A percentile compares a stretch with the other conserved stretches of the same genome.
phyloP scores from a whole-genome alignment of 2,797 vertebrate species.

The Sebastes matsubarae region DNA sequence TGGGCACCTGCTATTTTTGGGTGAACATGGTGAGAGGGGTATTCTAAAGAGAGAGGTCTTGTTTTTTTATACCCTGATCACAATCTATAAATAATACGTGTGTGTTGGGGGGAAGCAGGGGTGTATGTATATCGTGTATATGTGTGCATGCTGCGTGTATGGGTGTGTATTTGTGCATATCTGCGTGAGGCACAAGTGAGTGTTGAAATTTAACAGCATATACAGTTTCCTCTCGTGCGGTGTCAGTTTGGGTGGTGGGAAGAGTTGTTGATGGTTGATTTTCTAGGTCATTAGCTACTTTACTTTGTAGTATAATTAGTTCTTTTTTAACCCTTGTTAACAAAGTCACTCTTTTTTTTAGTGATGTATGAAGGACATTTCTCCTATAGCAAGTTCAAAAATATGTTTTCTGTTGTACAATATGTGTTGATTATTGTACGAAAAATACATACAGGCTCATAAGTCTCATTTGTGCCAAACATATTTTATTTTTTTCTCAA shows the following conservation, averaged over 20 bases:
- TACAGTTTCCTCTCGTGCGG: constrained; percentile 46
- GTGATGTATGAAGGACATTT: not conserved
- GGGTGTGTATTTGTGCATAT: constrained; percentile 52
- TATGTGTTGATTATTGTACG: not conserved
- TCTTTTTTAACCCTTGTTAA: not conserved
- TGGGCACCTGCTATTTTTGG: constrained; percentile 79
- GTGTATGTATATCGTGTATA: constrained; percentile 52
- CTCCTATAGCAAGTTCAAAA: not conserved
- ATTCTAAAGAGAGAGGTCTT: constrained; percentile 71
- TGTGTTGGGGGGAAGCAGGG: constrained; percentile 4
- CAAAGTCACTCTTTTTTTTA: not conserved
- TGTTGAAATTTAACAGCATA: constrained; percentile 71
- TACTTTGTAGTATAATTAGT: not conserved
- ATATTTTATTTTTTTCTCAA: not conserved
- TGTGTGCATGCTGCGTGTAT: constrained; percentile 39
- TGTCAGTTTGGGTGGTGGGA: constrained; percentile 36
- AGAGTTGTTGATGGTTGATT: constrained; percentile 49
- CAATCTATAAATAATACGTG: constrained; percentile 86
- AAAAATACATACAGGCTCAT: not conserved
- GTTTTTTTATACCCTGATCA: constrained; percentile 78
- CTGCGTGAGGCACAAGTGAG: constrained; percentile 63
- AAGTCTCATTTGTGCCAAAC: not conserved
- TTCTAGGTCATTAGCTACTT: constrained; percentile 65
- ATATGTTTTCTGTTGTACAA: not conserved
- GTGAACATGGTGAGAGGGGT: constrained; percentile 54